Evolutionary conservation across 2,113 vertebrate species (phyloP).

Genomic region (Acinonyx jubatus): DNA sequence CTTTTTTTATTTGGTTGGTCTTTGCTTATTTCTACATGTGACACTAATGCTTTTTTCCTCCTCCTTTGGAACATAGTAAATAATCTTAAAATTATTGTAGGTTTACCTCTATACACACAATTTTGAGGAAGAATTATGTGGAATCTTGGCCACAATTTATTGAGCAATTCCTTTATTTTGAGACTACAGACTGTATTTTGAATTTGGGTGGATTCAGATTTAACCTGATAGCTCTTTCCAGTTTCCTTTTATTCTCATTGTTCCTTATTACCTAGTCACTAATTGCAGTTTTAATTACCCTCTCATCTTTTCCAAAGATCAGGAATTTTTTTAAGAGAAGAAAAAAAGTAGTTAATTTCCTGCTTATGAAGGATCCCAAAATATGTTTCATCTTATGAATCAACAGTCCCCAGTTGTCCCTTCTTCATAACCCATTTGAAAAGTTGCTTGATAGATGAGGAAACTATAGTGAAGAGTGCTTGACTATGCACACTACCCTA

Average conservation of each 20-base stretch:
- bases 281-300: slow-evolving; percentile 64
- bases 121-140: neutral
- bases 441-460: slow-evolving; percentile 61
- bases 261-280: slow-evolving; percentile 48
- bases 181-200: slow-evolving; percentile 29
- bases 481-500: neutral
- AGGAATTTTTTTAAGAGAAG: neutral
- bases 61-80: neutral
- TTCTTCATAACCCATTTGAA: neutral
- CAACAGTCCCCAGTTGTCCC: neutral
- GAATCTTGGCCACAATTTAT: neutral
- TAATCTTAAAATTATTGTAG: neutral
- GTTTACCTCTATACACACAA: neutral
- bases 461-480: slow-evolving; percentile 31
- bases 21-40: neutral
- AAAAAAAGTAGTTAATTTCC: neutral
- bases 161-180: slow-evolving; percentile 11
- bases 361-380: neutral
- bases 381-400: slow-evolving; percentile 32
- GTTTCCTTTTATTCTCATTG: slow-evolving; percentile 30
- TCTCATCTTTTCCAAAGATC: slow-evolving; percentile 35
- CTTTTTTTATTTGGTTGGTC: neutral
- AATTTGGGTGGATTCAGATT: neutral
- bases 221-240: slow-evolving; percentile 24
- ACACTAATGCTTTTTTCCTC: neutral